Conservation (phyloP, 2,888 invertebrate species). For the Leucophenga montana region DNA sequence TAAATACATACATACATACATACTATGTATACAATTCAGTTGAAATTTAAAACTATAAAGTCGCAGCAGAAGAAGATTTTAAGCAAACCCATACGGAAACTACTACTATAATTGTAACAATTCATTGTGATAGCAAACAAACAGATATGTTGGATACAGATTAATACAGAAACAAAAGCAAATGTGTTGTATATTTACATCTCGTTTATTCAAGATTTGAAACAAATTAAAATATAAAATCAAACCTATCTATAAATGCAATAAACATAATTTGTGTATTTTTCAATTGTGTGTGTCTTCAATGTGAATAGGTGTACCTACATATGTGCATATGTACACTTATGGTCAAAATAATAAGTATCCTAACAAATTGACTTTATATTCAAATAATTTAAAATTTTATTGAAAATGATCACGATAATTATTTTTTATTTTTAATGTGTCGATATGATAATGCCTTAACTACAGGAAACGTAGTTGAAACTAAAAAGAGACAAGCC, state of each 20-base stretch:
- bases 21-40: constrained; percentile 58
- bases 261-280: constrained; percentile 18
- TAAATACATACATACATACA: constrained; percentile 40
- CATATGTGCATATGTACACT: no score
- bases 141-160: constrained; percentile 61
- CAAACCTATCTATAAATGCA: constrained; percentile 49
- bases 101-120: constrained; percentile 72
- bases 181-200: constrained; percentile 68
- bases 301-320: neutral
- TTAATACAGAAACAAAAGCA: constrained; percentile 45
- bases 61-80: constrained; percentile 47
- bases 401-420: no score
- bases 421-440: no score
- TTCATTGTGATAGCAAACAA: constrained; percentile 72
- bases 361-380: no score
- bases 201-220: constrained; percentile 61
- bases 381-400: no score
- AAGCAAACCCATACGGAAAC: constrained; percentile 56
- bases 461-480: no score
- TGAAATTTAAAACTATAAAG: constrained; percentile 53
- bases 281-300: neutral
- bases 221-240: constrained; percentile 48
- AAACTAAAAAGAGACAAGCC: no score
- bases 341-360: no score
- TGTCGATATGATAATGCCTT: no score